Conservation (phyloP, 2,113 vertebrate genomes). For the Chelonoidis abingdonii region DNA sequence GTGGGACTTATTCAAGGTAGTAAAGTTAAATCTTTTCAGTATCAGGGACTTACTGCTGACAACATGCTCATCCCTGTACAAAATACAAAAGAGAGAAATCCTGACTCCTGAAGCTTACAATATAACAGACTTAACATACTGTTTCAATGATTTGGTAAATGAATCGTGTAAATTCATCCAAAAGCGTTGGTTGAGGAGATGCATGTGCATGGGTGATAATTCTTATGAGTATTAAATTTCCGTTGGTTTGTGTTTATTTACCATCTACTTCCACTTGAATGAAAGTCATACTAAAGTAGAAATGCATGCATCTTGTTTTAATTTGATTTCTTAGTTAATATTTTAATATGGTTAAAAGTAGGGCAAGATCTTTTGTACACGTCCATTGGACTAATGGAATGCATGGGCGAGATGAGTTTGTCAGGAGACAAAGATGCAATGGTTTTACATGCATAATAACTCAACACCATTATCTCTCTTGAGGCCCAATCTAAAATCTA, state of each 20-base stretch:
- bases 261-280: constrained; percentile 56
- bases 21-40: neutral
- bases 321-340: neutral
- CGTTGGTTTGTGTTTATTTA: constrained; percentile 42
- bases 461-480: neutral
- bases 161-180: neutral
- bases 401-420: neutral
- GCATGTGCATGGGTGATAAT: constrained; percentile 52
- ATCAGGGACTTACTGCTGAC: neutral
- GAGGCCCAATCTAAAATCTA: neutral
- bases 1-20: neutral
- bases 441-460: neutral
- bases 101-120: neutral
- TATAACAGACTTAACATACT: neutral
- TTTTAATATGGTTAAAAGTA: constrained; percentile 28
- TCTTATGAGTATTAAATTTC: constrained; percentile 48
- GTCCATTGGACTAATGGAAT: neutral
- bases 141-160: constrained; percentile 8
- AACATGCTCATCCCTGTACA: neutral
- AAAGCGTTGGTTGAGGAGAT: constrained; percentile 38
- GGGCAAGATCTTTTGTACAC: neutral
- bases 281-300: constrained; percentile 40
- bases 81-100: neutral
- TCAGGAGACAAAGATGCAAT: constrained; percentile 14
- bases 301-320: constrained; percentile 48